Evolutionary conservation across 2,888 invertebrate genomes (phyloP).

Genomic region (Ormyrus rosae): DNA sequence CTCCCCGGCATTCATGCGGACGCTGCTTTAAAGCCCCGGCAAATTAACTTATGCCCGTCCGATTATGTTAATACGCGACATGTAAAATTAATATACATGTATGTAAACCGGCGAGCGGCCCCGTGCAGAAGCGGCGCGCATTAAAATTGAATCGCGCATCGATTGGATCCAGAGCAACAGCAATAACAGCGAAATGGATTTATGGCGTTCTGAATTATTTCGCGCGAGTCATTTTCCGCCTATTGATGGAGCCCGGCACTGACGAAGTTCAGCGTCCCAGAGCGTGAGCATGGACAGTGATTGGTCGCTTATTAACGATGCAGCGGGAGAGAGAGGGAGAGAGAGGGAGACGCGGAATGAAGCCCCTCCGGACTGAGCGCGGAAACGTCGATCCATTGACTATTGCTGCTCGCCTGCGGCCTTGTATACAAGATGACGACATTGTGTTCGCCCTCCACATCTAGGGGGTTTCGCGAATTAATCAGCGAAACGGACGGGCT

Average conservation of each 20-base stretch:
- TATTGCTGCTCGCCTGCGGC: not conserved
- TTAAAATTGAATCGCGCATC: constrained; percentile 24
- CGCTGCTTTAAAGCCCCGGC: too few species aligned
- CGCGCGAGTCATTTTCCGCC: constrained; percentile 55
- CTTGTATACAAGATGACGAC: constrained; percentile 46
- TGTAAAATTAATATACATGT: constrained; percentile 33
- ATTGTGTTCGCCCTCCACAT: constrained; percentile 10
- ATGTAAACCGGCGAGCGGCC: not conserved
- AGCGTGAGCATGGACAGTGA: constrained; percentile 41
- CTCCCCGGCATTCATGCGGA: too few species aligned
- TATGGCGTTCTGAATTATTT: constrained; percentile 53
- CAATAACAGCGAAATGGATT: constrained; percentile 42
- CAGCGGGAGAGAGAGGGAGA: not conserved
- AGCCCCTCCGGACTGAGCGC: constrained; percentile 3
- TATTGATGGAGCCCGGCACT: constrained; percentile 45
- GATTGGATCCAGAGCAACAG: not conserved
- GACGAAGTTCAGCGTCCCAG: constrained; percentile 49
- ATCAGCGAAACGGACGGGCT: constrained; percentile 25
- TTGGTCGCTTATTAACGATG: constrained; percentile 58
- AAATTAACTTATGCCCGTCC: constrained; percentile 18
- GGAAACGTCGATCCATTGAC: constrained; percentile 40
- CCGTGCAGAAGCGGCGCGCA: not conserved
- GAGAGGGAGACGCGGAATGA: constrained; percentile 31
- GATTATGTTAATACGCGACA: constrained; percentile 36
- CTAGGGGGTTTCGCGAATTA: constrained; percentile 33